phyloP scores from a whole-genome alignment of 2,113 vertebrate genomes.

The Perca fluviatilis region DNA sequence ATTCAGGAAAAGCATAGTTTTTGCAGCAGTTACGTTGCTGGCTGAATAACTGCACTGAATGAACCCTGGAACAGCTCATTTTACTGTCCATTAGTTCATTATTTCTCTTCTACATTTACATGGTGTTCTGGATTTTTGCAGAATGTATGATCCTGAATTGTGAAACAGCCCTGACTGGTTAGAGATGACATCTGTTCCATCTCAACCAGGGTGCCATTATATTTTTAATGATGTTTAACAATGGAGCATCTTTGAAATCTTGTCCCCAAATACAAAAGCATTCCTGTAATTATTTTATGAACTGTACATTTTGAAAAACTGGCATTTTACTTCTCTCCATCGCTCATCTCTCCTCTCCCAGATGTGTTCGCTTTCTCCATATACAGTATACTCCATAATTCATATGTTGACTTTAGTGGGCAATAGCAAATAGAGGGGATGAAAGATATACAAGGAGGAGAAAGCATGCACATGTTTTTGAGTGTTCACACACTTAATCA shows the following conservation, averaged over 20 bases:
- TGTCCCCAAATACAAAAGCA: neutral
- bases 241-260: constrained; percentile 5
- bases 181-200: neutral
- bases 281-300: neutral
- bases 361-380: neutral
- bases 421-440: neutral
- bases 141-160: neutral
- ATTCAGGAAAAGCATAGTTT: neutral
- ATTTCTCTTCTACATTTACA: too few species aligned
- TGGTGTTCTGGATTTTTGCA: neutral
- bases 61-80: neutral
- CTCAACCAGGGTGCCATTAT: neutral
- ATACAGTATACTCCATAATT: neutral
- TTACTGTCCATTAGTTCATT: too few species aligned
- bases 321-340: too few species aligned
- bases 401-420: constrained; percentile 32
- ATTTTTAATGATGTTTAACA: neutral
- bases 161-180: neutral
- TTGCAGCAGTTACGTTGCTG: neutral
- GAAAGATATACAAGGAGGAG: constrained; percentile 7
- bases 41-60: neutral
- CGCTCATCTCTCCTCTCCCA: constrained; percentile 5
- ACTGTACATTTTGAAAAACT: too few species aligned
- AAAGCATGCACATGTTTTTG: constrained; percentile 36
- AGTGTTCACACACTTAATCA: constrained; percentile 66